phyloP scores from a whole-genome alignment of 2,113 vertebrate genomes.

The Sebastes schlegelii region DNA sequence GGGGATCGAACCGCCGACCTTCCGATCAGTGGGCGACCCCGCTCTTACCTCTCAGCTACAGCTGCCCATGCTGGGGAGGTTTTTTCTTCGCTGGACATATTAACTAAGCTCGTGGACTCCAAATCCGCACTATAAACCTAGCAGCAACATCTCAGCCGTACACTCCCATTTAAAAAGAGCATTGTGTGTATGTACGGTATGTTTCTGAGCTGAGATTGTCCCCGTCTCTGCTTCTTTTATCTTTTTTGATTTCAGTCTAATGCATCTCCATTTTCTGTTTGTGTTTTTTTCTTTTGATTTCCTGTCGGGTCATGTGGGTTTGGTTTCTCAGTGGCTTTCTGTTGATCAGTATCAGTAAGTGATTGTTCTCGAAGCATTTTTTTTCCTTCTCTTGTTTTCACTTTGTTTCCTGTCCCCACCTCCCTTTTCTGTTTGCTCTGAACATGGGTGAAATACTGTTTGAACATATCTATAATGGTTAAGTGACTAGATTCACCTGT shows the following conservation, averaged over 20 bases:
- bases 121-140: neutral
- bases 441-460: conserved; percentile 37
- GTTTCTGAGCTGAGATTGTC: neutral
- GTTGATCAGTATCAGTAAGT: conserved; percentile 87
- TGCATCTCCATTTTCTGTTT: conserved; percentile 48
- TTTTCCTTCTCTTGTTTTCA: neutral
- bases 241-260: conserved; percentile 49
- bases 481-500: neutral
- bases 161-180: neutral
- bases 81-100: neutral
- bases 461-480: neutral
- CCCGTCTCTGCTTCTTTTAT: conserved; percentile 44
- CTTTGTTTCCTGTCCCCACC: conserved; percentile 12
- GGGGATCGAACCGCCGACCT: no score
- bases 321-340: conserved; percentile 85
- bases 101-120: neutral
- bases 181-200: neutral
- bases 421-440: conserved; percentile 18
- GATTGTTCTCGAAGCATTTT: conserved; percentile 59
- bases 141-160: neutral
- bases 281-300: conserved; percentile 61
- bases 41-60: no score
- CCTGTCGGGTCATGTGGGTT: conserved; percentile 72
- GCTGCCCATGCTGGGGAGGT: neutral
- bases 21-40: no score